These are phyloP conservation scores for Drosophila kanekoi DNA, from an alignment of 2,888 invertebrate genomes.

Conservation along the genomic window DNA sequence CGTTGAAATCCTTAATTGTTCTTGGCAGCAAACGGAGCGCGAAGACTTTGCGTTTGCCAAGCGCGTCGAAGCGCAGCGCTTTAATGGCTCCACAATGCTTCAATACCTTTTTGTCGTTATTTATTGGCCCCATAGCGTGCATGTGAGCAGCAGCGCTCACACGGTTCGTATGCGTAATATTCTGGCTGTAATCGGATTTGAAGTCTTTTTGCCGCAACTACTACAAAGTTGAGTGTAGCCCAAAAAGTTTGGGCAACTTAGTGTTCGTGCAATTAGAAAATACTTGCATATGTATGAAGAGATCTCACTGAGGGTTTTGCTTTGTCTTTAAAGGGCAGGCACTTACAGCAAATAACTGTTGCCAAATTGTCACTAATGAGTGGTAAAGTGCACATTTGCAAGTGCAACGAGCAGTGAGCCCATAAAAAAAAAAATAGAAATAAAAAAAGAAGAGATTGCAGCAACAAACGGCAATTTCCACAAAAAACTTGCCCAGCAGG, in stretches of 20 bases:
- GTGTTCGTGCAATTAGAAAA: conserved; percentile 40
- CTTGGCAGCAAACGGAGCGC: conserved; percentile 51
- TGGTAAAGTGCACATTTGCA: conserved; percentile 71
- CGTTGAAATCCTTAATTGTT: conserved; percentile 69
- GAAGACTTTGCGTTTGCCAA: conserved; percentile 43
- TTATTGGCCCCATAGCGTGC: conserved; percentile 47
- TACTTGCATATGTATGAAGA: conserved; percentile 24
- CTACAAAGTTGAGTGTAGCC: conserved; percentile 13
- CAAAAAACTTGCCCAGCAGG: conserved; percentile 44
- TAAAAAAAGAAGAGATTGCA: conserved; percentile 31
- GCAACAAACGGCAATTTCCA: conserved; percentile 36
- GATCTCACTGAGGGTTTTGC: not conserved
- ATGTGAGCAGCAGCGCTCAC: conserved; percentile 1
- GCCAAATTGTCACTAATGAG: conserved; percentile 72
- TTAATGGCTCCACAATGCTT: conserved; percentile 66
- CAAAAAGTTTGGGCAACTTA: conserved; percentile 10
- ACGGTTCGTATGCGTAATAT: conserved; percentile 59
- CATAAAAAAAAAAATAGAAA: conserved; percentile 56
- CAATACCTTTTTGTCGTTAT: conserved; percentile 59
- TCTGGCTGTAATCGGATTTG: conserved; percentile 58
- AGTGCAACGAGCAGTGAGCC: conserved; percentile 52
- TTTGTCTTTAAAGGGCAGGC: conserved; percentile 13
- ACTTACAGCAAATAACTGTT: conserved; percentile 37
- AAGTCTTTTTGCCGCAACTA: conserved; percentile 5
- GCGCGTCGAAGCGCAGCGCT: conserved; percentile 63